phyloP scores from a whole-genome alignment of 1,140 invertebrate genomes.

The Zaprionus ghesquierei region DNA sequence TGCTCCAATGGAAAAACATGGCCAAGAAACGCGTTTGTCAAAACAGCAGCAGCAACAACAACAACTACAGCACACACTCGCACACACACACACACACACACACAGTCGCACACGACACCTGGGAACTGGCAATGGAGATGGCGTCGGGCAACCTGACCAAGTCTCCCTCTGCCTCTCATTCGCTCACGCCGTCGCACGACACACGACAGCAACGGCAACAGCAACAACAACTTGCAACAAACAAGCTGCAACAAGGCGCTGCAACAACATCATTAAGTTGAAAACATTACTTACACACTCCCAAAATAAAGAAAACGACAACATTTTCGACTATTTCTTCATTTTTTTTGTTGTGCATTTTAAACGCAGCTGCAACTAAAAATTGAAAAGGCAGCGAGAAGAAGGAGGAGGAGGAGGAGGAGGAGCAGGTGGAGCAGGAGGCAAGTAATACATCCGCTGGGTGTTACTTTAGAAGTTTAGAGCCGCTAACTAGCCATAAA shows the following conservation, averaged over 20 bases:
- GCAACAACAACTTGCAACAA: background rate
- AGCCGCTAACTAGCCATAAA: background rate
- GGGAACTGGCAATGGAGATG: background rate
- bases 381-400: too few relatives aligned
- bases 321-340: background rate
- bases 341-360: background rate
- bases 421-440: too few relatives aligned
- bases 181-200: background rate
- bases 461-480: background rate
- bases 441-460: background rate
- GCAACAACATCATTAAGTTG: slow-evolving; percentile 1
- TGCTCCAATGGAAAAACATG: slow-evolving; percentile 1
- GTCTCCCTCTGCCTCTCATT: background rate
- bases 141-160: background rate
- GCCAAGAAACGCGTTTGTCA: slow-evolving; percentile 1
- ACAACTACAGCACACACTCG: background rate
- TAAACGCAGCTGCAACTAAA: background rate
- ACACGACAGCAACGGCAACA: background rate
- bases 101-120: background rate
- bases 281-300: background rate
- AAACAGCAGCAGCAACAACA: background rate
- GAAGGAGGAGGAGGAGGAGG: too few relatives aligned
- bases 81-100: background rate
- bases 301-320: background rate
- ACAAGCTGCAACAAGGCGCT: background rate